These are phyloP conservation scores for Noturus placidus DNA, from an alignment of 2,113 vertebrate species.

Conservation along the genomic window DNA sequence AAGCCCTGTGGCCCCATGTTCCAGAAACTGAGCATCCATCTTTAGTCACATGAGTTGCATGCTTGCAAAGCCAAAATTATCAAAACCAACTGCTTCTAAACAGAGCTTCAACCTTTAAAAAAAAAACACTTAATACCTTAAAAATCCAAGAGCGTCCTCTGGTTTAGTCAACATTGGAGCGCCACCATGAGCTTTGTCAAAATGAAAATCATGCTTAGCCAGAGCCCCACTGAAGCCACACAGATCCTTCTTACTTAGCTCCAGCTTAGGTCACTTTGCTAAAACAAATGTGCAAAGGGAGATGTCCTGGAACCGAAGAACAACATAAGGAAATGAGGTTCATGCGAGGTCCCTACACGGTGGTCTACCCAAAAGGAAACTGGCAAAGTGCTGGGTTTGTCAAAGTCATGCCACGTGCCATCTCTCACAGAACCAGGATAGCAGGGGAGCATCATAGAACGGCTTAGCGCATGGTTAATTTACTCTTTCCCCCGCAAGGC, in stretches of 20 bases:
- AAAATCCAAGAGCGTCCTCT: conserved; percentile 10
- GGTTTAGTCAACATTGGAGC: conserved; percentile 2
- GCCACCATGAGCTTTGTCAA: not conserved
- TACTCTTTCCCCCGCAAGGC: conserved; percentile 18
- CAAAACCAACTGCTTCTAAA: conserved; percentile 7
- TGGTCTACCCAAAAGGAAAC: conserved; percentile 37
- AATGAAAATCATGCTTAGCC: not conserved
- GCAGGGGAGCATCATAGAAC: conserved; percentile 4
- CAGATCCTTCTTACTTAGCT: conserved; percentile 1
- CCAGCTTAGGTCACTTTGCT: conserved; percentile 7
- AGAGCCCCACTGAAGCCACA: conserved; percentile 29
- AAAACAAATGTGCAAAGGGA: conserved; percentile 17
- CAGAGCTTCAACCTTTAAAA: not conserved
- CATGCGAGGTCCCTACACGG: not conserved
- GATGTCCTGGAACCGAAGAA: not conserved
- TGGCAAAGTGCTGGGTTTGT: conserved; percentile 20
- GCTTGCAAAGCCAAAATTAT: conserved; percentile 35
- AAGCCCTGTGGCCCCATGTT: conserved; percentile 34
- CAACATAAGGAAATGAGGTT: conserved; percentile 21
- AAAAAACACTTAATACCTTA: not conserved
- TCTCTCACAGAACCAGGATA: conserved; percentile 17
- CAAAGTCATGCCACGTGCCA: conserved; percentile 12
- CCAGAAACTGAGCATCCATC: conserved; percentile 43
- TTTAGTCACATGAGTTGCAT: conserved; percentile 35
- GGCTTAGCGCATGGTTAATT: conserved; percentile 15